These are phyloP conservation scores for Tetragnatha montana DNA, from an alignment of 2,888 invertebrate species.

Conservation along the genomic window DNA sequence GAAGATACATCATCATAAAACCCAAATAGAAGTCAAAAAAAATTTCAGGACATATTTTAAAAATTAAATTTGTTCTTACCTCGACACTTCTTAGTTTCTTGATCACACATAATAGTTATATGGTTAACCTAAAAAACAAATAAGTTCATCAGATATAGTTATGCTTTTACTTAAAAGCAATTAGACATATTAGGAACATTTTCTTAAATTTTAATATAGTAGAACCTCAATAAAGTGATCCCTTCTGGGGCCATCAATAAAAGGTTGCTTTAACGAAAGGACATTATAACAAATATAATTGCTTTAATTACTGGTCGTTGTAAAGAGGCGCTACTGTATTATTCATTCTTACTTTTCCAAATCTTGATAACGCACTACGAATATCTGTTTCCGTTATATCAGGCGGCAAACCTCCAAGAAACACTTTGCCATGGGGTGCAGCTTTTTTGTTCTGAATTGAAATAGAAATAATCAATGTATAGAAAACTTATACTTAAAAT, in stretches of 20 bases:
- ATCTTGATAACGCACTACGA: conserved; percentile 91
- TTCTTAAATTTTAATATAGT: too few relatives aligned
- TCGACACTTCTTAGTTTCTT: conserved; percentile 96
- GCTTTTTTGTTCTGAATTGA: conserved; percentile 33
- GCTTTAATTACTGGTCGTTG: too few relatives aligned
- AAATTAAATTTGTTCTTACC: conserved; percentile 79
- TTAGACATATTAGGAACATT: too few relatives aligned
- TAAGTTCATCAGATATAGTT: too few relatives aligned
- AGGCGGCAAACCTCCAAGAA: conserved; percentile 96
- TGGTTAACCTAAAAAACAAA: conserved; percentile 82
- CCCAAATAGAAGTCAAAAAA: not conserved
- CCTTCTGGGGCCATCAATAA: too few relatives aligned
- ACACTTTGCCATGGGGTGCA: conserved; percentile 80
- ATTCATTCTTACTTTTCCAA: conserved; percentile 84
- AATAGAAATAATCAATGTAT: not conserved
- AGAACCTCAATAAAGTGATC: too few relatives aligned
- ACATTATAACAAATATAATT: too few relatives aligned
- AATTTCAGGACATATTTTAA: not conserved
- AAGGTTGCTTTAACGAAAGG: too few relatives aligned
- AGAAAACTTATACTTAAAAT: not conserved
- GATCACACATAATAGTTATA: conserved; percentile 98
- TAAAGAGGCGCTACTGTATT: too few relatives aligned
- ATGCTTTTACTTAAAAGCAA: too few relatives aligned
- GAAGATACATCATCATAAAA: not conserved
- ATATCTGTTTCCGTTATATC: conserved; percentile 96